Evolutionary conservation across 2,888 invertebrate genomes (phyloP), one percentile per base, ranked within the genome.

Genomic region (Homarus gammarus): DNA sequence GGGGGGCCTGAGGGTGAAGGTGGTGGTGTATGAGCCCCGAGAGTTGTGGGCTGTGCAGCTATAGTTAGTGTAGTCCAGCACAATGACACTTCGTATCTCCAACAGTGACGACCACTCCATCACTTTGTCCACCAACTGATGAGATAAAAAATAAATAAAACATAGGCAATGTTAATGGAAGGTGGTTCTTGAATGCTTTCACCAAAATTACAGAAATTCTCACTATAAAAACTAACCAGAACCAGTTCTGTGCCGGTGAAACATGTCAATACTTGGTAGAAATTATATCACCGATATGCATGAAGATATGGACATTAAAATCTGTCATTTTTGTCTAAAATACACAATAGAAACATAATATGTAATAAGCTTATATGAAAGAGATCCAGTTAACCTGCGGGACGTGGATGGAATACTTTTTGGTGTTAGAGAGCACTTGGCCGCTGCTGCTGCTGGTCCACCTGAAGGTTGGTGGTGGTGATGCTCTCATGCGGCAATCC

Each of bases 381-480:
- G 61, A 79, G 40, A 5, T 73, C 33, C 6, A 51, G 51, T 64
- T 73, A 61, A 84, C 84, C 84, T 84, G 73, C 2, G 73, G 73
- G 15, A 56, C 36, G 61, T 73, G 72, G 51, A 84, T 84, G 73
- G 56, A 84, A 75, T 84, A 84, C 75, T 84, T 84, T 44, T 75
- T 75, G 56, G 33, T 64, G 73, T 84, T 56, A 49, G 44, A 72
- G n/a, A 84, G 33, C 51, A 72, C 75, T n/a, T 33, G 84, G 31
- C n/a, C 38, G 6, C 61, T 33, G 6, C 61, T 33, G 22, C 27
- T 22, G 40, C 40, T 36, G 33, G 84, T 36, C 84, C 84, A 84
- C 15, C 49, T 84, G 75, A 84, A 84, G 12, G 73, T 75, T 56
- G 84, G 84, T 6, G 75, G 36, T n/a, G 84, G 84, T n/a, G 84